A percentile compares a stretch with the other conserved stretches of the same genome.
Evolutionary conservation across 2,888 invertebrate genomes (phyloP).

Genomic region (Scaptomyza caliginosa): DNA sequence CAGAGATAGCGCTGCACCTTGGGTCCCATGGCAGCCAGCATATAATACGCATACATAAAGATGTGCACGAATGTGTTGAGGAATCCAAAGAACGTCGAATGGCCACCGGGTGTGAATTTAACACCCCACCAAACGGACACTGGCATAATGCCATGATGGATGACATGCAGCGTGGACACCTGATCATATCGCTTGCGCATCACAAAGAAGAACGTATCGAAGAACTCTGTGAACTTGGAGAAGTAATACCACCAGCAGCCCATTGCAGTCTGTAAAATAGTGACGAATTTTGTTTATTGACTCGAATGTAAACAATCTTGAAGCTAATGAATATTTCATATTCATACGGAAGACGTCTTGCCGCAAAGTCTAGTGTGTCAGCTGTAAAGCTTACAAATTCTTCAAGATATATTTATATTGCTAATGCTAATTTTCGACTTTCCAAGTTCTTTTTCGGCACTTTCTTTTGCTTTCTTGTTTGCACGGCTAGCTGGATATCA

Average conservation of each 20-base stretch:
- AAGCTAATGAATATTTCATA: neutral
- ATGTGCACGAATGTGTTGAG: slow-evolving; percentile 97
- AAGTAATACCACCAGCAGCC: slow-evolving; percentile 98
- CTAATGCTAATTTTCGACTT: slow-evolving; percentile 42
- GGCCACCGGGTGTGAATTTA: slow-evolving; percentile 95
- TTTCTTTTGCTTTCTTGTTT: slow-evolving; percentile 49
- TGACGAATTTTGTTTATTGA: neutral
- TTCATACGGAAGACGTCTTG: no score
- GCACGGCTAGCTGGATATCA: slow-evolving; percentile 40
- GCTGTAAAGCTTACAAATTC: neutral
- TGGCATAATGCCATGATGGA: slow-evolving; percentile 98
- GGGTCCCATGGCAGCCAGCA: slow-evolving; percentile 95
- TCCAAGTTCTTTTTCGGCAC: slow-evolving; percentile 39
- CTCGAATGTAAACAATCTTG: neutral
- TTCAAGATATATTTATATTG: neutral
- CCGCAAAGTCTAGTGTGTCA: neutral
- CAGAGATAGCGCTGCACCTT: slow-evolving; percentile 93
- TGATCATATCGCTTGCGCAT: slow-evolving; percentile 96
- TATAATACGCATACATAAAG: slow-evolving; percentile 96
- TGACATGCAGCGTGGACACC: slow-evolving; percentile 95
- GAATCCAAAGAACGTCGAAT: slow-evolving; percentile 96
- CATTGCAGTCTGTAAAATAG: slow-evolving; percentile 88
- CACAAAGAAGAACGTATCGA: slow-evolving; percentile 97
- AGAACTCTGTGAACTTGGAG: slow-evolving; percentile 96
- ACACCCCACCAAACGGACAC: slow-evolving; percentile 96